Evolutionary conservation across 2,113 vertebrate species (phyloP).

Genomic region (Ellobius talpinus): DNA sequence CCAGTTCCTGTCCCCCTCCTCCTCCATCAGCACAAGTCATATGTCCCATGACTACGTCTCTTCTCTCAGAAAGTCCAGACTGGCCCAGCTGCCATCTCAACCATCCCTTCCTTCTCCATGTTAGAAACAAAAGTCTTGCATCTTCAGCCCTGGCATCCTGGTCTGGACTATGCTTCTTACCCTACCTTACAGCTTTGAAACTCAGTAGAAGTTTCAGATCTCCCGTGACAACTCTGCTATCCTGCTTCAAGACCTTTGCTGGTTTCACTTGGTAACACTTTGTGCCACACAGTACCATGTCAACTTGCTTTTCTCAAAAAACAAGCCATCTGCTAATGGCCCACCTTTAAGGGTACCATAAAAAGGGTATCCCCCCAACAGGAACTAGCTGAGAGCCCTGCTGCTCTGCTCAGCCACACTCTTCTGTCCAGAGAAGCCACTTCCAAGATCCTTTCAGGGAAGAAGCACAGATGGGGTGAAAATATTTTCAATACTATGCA

Average conservation of each 20-base stretch:
- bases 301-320: not conserved
- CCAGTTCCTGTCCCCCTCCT: not conserved
- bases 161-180: not conserved
- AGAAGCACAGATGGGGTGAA: not conserved
- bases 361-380: not conserved
- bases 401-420: not conserved
- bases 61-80: not conserved
- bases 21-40: not conserved
- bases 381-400: not conserved
- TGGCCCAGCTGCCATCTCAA: not conserved
- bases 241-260: not conserved
- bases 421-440: not conserved
- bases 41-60: not conserved
- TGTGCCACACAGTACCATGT: not conserved
- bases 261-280: not conserved
- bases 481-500: constrained; percentile 16
- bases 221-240: not conserved
- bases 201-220: not conserved
- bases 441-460: not conserved
- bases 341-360: not conserved
- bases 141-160: not conserved
- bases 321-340: not conserved
- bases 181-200: not conserved
- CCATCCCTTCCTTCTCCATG: constrained; percentile 3
- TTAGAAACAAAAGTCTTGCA: not conserved